These are phyloP conservation scores for Oxyteleia sp. DNA, from an alignment of 2,888 invertebrate species.

Conservation along the genomic window DNA sequence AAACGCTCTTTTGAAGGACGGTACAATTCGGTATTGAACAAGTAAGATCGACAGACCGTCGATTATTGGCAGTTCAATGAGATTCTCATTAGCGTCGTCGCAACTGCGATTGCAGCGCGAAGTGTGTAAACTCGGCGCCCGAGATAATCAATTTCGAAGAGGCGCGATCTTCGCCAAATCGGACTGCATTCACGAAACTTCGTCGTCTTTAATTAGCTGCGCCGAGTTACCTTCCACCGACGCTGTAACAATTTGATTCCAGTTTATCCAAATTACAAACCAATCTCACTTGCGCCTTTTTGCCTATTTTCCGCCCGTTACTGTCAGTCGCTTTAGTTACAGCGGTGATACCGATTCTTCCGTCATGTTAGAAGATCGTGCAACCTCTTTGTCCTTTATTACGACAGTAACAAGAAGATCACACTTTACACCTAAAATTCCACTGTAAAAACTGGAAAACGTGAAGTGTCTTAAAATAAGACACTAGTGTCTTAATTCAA, in stretches of 20 bases:
- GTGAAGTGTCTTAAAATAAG: too few relatives aligned
- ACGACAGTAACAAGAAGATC: too few relatives aligned
- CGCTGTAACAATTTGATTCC: constrained; percentile 18
- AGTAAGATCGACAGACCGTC: too few relatives aligned
- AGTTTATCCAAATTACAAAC: constrained; percentile 24
- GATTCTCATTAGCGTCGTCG: constrained; percentile 24
- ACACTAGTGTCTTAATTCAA: too few relatives aligned
- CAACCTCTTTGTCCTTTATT: too few relatives aligned
- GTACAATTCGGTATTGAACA: too few relatives aligned
- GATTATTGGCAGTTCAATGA: constrained; percentile 27
- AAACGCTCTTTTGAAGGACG: too few relatives aligned
- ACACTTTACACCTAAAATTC: too few relatives aligned
- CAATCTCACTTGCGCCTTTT: not conserved
- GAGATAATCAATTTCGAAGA: constrained; percentile 35
- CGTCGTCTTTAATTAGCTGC: constrained; percentile 13
- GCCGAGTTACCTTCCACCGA: not conserved
- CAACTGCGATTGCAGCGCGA: constrained; percentile 7
- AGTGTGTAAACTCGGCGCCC: constrained; percentile 9
- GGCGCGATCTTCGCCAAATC: constrained; percentile 21
- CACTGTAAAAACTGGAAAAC: too few relatives aligned
- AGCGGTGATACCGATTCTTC: not conserved
- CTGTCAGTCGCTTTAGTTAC: not conserved
- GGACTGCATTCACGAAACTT: constrained; percentile 12
- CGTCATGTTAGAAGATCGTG: too few relatives aligned
- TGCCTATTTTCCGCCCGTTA: not conserved